Evolutionary conservation across 1,140 invertebrate species (phyloP).

Genomic region (Dreissena rostriformis): DNA sequence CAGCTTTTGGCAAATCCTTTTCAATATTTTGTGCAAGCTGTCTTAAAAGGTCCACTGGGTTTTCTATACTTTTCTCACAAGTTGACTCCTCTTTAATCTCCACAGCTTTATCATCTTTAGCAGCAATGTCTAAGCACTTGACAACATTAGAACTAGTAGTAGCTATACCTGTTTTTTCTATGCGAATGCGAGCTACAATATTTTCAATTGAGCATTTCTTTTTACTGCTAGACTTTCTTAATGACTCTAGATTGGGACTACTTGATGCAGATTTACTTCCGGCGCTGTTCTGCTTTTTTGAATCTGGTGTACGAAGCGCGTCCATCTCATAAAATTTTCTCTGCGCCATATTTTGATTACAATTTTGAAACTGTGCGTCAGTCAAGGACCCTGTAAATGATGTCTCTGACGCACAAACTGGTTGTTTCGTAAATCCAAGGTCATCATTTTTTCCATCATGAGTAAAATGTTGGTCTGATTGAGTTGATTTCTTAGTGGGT

Average conservation of each 20-base stretch:
- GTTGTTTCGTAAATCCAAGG: no score
- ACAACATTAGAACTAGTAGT: not conserved
- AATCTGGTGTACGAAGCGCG: conserved; percentile 1
- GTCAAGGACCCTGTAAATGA: conserved; percentile 15
- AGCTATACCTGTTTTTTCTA: conserved; percentile 28
- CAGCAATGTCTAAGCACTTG: conserved; percentile 4
- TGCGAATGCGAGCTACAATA: conserved; percentile 46
- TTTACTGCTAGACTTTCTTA: conserved; percentile 1
- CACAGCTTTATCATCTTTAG: conserved; percentile 8
- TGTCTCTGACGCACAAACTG: no score
- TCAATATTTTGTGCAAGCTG: not conserved
- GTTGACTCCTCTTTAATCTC: not conserved
- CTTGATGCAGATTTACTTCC: not conserved
- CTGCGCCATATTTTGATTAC: conserved; percentile 36
- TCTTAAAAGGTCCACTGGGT: not conserved
- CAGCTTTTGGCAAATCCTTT: not conserved
- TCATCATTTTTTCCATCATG: no score
- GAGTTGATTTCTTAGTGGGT: no score
- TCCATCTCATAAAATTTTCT: conserved; percentile 13
- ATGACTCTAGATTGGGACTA: conserved; percentile 12
- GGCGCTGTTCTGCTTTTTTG: conserved; percentile 16
- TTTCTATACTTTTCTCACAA: not conserved
- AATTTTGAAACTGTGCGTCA: conserved; percentile 46
- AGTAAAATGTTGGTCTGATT: no score
- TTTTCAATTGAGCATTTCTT: conserved; percentile 49